Conservation (phyloP, 2,888 invertebrate species). For the Bruchidius siliquastri region DNA sequence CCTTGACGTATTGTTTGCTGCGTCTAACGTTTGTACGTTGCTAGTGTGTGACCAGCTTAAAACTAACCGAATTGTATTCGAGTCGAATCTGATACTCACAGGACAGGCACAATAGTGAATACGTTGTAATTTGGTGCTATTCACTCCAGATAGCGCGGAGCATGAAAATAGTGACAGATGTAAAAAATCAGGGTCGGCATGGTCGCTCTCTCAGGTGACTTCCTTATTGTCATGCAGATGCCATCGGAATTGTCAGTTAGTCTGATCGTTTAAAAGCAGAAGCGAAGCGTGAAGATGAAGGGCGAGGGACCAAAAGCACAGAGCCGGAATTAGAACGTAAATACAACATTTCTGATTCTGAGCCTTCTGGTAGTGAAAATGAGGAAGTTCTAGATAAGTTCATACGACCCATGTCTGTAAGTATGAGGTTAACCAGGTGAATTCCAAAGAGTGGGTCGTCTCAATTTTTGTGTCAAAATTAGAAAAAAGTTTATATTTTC, state of each 20-base stretch:
- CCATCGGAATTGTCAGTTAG: conserved; percentile 35
- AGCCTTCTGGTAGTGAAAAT: no score
- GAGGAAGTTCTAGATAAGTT: no score
- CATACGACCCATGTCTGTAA: no score
- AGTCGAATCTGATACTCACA: not conserved
- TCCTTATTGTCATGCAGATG: conserved; percentile 36
- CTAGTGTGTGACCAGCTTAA: not conserved
- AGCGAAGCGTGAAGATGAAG: conserved; percentile 32
- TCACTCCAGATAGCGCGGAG: conserved; percentile 17
- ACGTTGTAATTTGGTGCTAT: conserved; percentile 24
- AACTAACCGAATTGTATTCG: not conserved
- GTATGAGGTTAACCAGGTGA: no score
- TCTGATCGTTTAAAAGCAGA: conserved; percentile 33
- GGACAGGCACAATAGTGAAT: conserved; percentile 20
- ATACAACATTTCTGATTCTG: no score
- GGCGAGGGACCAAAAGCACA: conserved; percentile 16
- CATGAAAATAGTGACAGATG: conserved; percentile 30
- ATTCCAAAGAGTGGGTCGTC: no score
- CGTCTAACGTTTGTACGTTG: not conserved
- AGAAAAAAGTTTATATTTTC: no score
- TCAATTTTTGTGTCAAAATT: no score
- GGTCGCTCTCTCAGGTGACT: conserved; percentile 31
- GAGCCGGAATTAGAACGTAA: conserved; percentile 10
- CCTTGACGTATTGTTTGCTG: not conserved
- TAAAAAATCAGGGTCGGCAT: conserved; percentile 20